Evolutionary conservation across 2,888 invertebrate species (phyloP).

Genomic region (Phaedon cochleariae): DNA sequence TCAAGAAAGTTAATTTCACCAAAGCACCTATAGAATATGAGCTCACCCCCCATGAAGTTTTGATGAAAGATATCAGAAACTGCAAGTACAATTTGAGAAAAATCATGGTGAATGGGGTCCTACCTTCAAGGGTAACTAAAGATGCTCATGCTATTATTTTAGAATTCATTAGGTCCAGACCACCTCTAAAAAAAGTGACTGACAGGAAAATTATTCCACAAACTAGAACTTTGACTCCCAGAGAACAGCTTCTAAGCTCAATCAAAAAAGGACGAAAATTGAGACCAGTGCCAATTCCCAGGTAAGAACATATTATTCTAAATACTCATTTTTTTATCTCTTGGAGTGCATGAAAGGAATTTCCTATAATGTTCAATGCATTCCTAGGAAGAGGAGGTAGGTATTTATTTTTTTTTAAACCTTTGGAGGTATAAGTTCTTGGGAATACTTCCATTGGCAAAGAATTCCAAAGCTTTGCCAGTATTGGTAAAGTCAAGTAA

Average conservation of each 20-base stretch:
- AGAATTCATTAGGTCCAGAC: conserved; percentile 95
- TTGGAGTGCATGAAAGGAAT: no score
- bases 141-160: conserved; percentile 95
- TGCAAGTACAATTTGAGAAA: conserved; percentile 90
- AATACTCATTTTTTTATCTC: no score
- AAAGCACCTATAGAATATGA: conserved; percentile 88
- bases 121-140: conserved; percentile 86
- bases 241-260: conserved; percentile 86
- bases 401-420: no score
- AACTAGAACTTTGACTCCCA: conserved; percentile 76
- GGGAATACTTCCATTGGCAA: no score
- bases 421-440: no score
- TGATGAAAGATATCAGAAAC: conserved; percentile 95
- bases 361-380: no score
- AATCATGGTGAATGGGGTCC: conserved; percentile 82
- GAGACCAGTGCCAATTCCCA: conserved; percentile 64
- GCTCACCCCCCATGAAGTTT: conserved; percentile 94
- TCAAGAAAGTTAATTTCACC: conserved; percentile 86
- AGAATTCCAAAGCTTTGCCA: no score
- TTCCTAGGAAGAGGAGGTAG: no score
- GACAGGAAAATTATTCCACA: conserved; percentile 84
- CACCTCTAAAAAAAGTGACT: conserved; percentile 90
- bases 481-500: no score
- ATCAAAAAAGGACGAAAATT: conserved; percentile 80
- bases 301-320: conserved; percentile 40